Evolutionary conservation across 2,797 vertebrate species (phyloP), one percentile per base, ranked within the genome.

Genomic region (Epinephelus coioides): DNA sequence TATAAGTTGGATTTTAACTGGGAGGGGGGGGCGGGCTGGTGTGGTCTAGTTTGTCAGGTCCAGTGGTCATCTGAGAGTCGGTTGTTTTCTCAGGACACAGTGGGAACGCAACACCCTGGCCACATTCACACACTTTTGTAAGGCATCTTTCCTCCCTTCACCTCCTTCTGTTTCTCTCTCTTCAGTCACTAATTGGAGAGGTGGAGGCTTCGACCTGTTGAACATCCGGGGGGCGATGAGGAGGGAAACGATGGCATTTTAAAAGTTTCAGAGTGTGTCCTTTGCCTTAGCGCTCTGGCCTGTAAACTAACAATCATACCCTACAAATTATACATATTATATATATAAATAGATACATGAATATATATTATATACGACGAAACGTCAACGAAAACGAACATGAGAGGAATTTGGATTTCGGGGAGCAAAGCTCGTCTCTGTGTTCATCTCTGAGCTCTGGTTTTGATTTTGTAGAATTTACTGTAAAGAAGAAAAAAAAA

Each of bases 241-340:
- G 67, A 87, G 73, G 73, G 69, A 84, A 25, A 7, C 11, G 23
- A 55, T 72, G 71, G 60, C 55, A 21, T 87, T 88, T 89, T 80
- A 76, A 77, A 88, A 76, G 82, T 89, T 88, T 91, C 89, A 89
- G 84, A 86, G 89, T 91, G 82, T 83, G 86, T 84, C 89, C 76
- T 92, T 94, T 95, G 95, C 96, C 95, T 96, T 95, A 96, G 89
- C 84, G 92, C 91, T 89, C 84, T 78, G 93, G 91, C 79, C 92
- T 94, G 92, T 93, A 87, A 80, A 91, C 86, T 90, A 88, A 87
- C 70, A 75, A 88, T 88, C 90, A 83, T 86, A 78, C 85, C 89
- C 80, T 72, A 82, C 90, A 91, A 89, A 92, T 91, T 91, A 93
- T 93, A 94, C 90, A 94, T 92, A 92, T 89, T 88, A 88, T 90